A percentile compares a stretch with the other conserved stretches of the same genome.
Evolutionary conservation across 2,113 vertebrate species (phyloP).

Genomic region (Vicugna pacos): DNA sequence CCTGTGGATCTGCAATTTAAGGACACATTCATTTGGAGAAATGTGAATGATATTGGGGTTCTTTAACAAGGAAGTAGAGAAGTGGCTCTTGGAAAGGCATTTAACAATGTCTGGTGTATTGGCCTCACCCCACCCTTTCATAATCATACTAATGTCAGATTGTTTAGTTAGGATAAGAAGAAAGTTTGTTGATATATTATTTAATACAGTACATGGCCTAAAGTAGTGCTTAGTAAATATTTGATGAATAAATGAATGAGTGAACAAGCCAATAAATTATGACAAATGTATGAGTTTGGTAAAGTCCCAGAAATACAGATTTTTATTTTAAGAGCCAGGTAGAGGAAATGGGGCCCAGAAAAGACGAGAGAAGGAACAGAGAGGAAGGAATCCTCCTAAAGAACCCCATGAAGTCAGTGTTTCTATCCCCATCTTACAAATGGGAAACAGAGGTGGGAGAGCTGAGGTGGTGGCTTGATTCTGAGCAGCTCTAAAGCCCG

Average conservation of each 20-base stretch:
- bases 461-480: not conserved
- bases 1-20: not conserved
- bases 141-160: not conserved
- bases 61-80: constrained; percentile 2
- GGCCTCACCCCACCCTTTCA: not conserved
- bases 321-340: not conserved
- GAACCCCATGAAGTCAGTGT: not conserved
- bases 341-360: not conserved
- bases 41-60: not conserved
- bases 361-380: not conserved
- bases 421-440: not conserved
- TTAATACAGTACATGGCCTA: not conserved
- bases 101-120: not conserved
- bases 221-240: constrained; percentile 33
- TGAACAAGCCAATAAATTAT: not conserved
- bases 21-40: not conserved
- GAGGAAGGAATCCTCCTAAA: not conserved
- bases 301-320: constrained; percentile 3
- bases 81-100: not conserved
- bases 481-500: not conserved
- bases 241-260: not conserved
- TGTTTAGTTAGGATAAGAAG: constrained; percentile 17
- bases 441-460: not conserved
- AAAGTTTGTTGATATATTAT: constrained; percentile 20
- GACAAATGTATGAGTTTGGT: not conserved